phyloP scores from a whole-genome alignment of 2,113 vertebrate species.

The Panthera uncia region DNA sequence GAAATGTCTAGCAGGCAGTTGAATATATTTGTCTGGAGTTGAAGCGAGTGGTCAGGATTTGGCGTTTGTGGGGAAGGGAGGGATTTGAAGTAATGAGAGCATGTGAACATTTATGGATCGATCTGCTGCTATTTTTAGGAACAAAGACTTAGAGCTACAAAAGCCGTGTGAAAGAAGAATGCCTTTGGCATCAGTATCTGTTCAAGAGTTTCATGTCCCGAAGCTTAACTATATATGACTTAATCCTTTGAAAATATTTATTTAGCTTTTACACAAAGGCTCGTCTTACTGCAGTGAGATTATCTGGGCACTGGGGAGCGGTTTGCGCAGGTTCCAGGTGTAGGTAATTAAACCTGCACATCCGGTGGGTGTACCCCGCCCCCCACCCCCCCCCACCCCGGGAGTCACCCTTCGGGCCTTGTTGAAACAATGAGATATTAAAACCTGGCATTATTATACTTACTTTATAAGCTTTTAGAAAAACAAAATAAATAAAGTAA shows the following conservation, averaged over 20 bases:
- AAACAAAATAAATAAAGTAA: background rate
- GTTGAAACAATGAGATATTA: background rate
- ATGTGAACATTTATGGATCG: slow-evolving; percentile 52
- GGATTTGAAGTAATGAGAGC: slow-evolving; percentile 54
- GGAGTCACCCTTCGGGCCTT: background rate
- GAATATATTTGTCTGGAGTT: slow-evolving; percentile 40
- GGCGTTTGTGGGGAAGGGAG: slow-evolving; percentile 5
- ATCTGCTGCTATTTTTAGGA: slow-evolving; percentile 64
- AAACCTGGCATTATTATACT: slow-evolving; percentile 34
- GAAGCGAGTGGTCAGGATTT: background rate
- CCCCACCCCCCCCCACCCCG: background rate
- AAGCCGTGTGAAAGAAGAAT: slow-evolving; percentile 25
- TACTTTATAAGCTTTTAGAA: background rate
- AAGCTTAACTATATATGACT: slow-evolving; percentile 20
- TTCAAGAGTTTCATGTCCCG: slow-evolving; percentile 25
- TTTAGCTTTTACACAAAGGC: slow-evolving; percentile 36
- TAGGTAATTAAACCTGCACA: background rate
- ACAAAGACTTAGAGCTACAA: slow-evolving; percentile 5
- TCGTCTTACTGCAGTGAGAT: slow-evolving; percentile 41
- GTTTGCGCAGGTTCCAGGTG: slow-evolving; percentile 1
- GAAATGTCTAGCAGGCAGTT: background rate
- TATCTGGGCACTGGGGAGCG: background rate
- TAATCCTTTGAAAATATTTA: slow-evolving; percentile 71
- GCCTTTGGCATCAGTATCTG: background rate
- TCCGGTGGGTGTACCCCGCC: no score